Conservation (phyloP, 1,140 invertebrate genomes). For the Sitophilus oryzae region DNA sequence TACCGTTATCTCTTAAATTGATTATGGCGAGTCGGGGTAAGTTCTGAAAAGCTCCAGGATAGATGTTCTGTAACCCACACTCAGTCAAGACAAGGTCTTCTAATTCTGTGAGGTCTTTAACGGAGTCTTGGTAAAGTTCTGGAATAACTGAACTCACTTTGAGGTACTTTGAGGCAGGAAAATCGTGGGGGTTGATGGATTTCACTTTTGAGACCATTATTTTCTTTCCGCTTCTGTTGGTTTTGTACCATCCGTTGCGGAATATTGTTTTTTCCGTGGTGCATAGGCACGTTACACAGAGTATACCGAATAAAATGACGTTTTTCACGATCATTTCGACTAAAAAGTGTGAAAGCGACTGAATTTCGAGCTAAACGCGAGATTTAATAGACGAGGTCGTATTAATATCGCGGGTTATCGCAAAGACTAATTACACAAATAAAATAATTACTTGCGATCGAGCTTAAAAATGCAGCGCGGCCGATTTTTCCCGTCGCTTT, state of each 20-base stretch:
- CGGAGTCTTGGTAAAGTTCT: constrained; percentile 23
- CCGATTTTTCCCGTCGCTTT: background rate
- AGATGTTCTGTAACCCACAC: constrained; percentile 29
- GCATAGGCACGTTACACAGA: background rate
- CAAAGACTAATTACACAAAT: constrained; percentile 8
- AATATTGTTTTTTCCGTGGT: constrained; percentile 2
- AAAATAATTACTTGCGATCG: background rate
- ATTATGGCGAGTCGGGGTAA: constrained; percentile 32
- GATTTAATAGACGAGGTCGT: too few relatives aligned
- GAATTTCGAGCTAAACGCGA: background rate
- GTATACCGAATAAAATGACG: background rate
- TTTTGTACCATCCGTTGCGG: constrained; percentile 15
- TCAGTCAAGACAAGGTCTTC: constrained; percentile 27
- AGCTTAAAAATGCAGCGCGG: background rate
- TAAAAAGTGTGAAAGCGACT: background rate
- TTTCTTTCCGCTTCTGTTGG: constrained; percentile 11
- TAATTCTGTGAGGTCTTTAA: constrained; percentile 32
- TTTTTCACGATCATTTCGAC: background rate
- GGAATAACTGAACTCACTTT: constrained; percentile 23
- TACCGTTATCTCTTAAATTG: constrained; percentile 33
- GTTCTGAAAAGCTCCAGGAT: constrained; percentile 35
- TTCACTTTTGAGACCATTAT: constrained; percentile 1
- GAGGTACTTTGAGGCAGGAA: constrained; percentile 16
- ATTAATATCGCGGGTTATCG: constrained; percentile 8
- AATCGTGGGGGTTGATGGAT: constrained; percentile 5